phyloP scores from a whole-genome alignment of 2,888 invertebrate genomes.

The Amphiduros pacificus region DNA sequence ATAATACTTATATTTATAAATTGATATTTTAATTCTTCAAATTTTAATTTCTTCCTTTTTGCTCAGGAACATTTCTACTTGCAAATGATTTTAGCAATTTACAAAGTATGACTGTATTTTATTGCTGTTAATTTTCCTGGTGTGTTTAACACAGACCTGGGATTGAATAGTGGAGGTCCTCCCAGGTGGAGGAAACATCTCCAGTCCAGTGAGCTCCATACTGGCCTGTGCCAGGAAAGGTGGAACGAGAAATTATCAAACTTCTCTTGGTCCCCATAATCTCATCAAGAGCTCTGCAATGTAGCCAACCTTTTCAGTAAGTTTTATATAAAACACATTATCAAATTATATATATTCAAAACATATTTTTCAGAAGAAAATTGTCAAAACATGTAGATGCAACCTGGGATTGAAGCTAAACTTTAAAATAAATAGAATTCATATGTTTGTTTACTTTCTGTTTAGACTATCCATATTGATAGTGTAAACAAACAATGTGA shows the following conservation, averaged over 20 bases:
- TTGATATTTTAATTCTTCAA: not conserved
- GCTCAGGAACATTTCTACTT: too few relatives aligned
- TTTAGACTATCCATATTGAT: too few relatives aligned
- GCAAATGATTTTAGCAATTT: not conserved
- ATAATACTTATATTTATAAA: not conserved
- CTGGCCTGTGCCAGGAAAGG: constrained; percentile 46
- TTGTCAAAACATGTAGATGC: too few relatives aligned
- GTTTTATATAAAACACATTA: not conserved
- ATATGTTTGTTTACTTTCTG: too few relatives aligned
- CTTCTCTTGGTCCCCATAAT: constrained; percentile 40
- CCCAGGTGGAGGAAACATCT: constrained; percentile 50
- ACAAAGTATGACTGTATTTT: not conserved
- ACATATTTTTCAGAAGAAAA: too few relatives aligned
- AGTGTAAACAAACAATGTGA: too few relatives aligned
- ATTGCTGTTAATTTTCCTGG: not conserved
- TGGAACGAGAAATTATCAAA: constrained; percentile 48
- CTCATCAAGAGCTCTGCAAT: constrained; percentile 38
- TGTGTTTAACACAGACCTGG: constrained; percentile 63
- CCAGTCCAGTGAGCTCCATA: constrained; percentile 55
- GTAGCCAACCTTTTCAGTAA: too few relatives aligned
- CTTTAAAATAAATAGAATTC: too few relatives aligned
- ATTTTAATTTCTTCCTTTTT: not conserved
- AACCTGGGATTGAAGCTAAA: too few relatives aligned
- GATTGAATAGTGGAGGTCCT: constrained; percentile 68
- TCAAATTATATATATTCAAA: too few relatives aligned